A percentile compares a stretch with the other conserved stretches of the same genome.
These are phyloP conservation scores for Shargacucullia verbasci DNA, from an alignment of 2,888 invertebrate species.

Conservation along the genomic window DNA sequence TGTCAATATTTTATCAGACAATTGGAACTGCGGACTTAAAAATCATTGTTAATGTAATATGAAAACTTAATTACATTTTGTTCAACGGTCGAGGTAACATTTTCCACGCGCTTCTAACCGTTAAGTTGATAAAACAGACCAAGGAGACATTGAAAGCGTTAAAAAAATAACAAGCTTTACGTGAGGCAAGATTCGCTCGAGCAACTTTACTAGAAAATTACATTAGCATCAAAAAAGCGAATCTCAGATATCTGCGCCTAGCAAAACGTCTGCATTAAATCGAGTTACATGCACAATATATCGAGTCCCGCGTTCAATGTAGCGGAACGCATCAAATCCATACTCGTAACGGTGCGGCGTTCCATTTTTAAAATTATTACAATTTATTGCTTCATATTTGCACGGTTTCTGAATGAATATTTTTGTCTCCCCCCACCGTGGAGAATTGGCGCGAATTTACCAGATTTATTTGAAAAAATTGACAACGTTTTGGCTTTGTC, in stretches of 20 bases:
- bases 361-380: conserved; percentile 78
- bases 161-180: too few species aligned
- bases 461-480: conserved; percentile 55
- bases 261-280: conserved; percentile 67
- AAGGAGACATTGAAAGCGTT: too few species aligned
- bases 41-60: too few species aligned
- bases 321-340: conserved; percentile 82
- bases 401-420: conserved; percentile 68
- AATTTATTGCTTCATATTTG: conserved; percentile 78
- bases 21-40: too few species aligned
- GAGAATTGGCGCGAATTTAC: conserved; percentile 59
- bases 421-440: conserved; percentile 70
- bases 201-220: conserved; percentile 16
- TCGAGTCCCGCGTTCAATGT: conserved; percentile 78
- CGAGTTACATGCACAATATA: conserved; percentile 82
- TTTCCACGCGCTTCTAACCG: too few species aligned
- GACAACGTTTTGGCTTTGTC: conserved; percentile 32
- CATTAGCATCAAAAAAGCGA: conserved; percentile 12
- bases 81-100: too few species aligned
- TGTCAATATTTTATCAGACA: too few species aligned
- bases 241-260: conserved; percentile 15
- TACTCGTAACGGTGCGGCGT: conserved; percentile 59
- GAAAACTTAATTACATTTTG: too few species aligned
- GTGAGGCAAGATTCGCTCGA: neutral
- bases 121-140: too few species aligned